Evolutionary conservation across 1,140 invertebrate species (phyloP).

Genomic region (Saccostrea cuccullata): DNA sequence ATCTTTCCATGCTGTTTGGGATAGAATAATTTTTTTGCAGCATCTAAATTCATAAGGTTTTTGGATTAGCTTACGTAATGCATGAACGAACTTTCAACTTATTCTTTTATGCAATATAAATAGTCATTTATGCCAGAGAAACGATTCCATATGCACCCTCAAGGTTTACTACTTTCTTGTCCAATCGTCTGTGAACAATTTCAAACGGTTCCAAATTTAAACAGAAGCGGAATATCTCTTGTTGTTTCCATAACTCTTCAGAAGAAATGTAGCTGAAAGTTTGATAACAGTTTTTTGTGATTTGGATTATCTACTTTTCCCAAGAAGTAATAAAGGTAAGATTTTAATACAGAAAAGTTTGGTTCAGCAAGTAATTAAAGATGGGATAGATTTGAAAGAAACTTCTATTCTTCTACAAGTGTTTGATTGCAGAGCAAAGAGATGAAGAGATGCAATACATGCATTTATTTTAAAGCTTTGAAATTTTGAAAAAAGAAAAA

Average conservation of each 20-base stretch:
- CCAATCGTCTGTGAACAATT: conserved; percentile 26
- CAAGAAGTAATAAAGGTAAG: background rate
- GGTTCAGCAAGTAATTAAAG: background rate
- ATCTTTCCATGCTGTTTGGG: background rate
- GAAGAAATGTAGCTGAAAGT: background rate
- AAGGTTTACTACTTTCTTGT: conserved; percentile 9
- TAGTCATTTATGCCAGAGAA: conserved; percentile 30
- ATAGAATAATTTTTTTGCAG: background rate
- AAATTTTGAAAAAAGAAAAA: too few species aligned
- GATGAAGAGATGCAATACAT: too few species aligned
- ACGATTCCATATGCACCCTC: conserved; percentile 19
- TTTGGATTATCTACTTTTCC: background rate
- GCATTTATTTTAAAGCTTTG: too few species aligned
- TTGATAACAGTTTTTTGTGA: background rate
- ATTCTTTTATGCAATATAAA: conserved; percentile 38
- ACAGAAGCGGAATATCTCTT: background rate
- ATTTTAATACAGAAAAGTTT: background rate
- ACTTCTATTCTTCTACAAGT: background rate
- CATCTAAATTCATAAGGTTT: background rate
- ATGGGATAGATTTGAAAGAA: background rate
- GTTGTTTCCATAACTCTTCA: background rate
- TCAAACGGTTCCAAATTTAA: conserved; percentile 23
- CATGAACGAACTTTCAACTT: conserved; percentile 31
- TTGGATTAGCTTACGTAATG: conserved; percentile 21
- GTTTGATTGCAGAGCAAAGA: too few species aligned